phyloP scores from a whole-genome alignment of 2,797 vertebrate genomes.

The Tiaroga cobitis region DNA sequence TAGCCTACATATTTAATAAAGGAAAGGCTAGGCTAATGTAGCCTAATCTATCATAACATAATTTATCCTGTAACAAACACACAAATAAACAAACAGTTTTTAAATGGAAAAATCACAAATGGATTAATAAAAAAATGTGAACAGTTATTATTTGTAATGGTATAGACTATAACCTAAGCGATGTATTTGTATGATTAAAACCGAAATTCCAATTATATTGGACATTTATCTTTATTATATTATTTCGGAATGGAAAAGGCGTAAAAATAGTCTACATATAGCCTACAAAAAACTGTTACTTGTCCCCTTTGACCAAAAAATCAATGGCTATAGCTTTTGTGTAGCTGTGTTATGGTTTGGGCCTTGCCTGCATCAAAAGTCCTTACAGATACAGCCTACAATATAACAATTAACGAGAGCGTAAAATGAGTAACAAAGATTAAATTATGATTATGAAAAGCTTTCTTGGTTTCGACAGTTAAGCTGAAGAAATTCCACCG shows the following conservation, averaged over 20 bases:
- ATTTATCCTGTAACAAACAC: background rate
- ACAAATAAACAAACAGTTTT: background rate
- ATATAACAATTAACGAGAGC: background rate
- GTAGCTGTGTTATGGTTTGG: background rate
- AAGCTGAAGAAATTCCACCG: slow-evolving; percentile 24
- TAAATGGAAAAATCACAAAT: background rate
- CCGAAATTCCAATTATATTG: background rate
- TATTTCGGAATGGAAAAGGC: no score
- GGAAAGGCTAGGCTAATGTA: slow-evolving; percentile 12
- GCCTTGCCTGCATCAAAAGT: slow-evolving; percentile 27
- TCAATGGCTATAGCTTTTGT: background rate
- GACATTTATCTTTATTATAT: background rate
- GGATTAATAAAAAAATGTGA: background rate
- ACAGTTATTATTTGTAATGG: background rate
- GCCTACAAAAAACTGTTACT: background rate
- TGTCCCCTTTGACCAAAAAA: background rate
- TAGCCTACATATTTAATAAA: background rate
- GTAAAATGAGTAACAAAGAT: background rate
- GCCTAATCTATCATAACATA: background rate
- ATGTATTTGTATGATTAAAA: background rate
- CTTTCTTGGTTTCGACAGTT: slow-evolving; percentile 26
- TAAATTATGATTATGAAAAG: background rate
- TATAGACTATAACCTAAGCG: background rate
- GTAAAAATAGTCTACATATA: background rate
- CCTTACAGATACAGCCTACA: background rate